These are phyloP conservation scores for Carapus acus DNA, from an alignment of 2,797 vertebrate genomes.

Conservation along the genomic window DNA sequence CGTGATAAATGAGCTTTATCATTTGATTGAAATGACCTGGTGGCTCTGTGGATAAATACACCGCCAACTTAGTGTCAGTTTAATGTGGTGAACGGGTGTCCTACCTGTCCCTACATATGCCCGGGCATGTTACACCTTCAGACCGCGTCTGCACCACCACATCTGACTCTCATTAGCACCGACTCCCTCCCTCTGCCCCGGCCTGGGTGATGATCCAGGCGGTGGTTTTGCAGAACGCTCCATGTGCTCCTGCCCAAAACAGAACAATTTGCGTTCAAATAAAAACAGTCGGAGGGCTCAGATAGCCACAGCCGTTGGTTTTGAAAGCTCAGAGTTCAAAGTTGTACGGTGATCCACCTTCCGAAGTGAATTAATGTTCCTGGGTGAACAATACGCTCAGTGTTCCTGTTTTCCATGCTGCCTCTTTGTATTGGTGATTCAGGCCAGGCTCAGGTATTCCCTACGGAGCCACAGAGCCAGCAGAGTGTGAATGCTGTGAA, in stretches of 20 bases:
- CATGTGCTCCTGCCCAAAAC: neutral
- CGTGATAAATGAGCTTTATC: slow-evolving; percentile 5
- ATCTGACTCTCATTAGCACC: slow-evolving; percentile 51
- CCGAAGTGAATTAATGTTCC: slow-evolving; percentile 33
- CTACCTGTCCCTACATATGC: slow-evolving; percentile 14
- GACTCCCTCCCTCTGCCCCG: slow-evolving; percentile 4
- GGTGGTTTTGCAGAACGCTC: slow-evolving; percentile 21
- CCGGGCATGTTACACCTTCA: slow-evolving; percentile 42
- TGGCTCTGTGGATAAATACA: neutral
- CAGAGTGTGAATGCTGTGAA: slow-evolving; percentile 40
- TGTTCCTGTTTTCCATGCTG: slow-evolving; percentile 48
- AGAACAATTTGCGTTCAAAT: slow-evolving; percentile 37
- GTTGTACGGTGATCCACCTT: slow-evolving; percentile 30
- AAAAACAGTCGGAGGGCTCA: slow-evolving; percentile 31
- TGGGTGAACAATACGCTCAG: slow-evolving; percentile 47
- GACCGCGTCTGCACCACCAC: slow-evolving; percentile 30
- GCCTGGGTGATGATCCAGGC: slow-evolving; percentile 26
- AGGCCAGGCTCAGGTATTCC: slow-evolving; percentile 54
- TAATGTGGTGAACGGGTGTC: slow-evolving; percentile 1
- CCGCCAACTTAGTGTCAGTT: too few species aligned
- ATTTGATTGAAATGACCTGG: neutral
- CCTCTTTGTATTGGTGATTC: slow-evolving; percentile 46
- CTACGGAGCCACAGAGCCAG: slow-evolving; percentile 33
- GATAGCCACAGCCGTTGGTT: slow-evolving; percentile 7
- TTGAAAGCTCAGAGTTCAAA: slow-evolving; percentile 25